A percentile compares a stretch with the other conserved stretches of the same genome.
These are phyloP conservation scores for Dasypolia templi DNA, from an alignment of 2,888 invertebrate species.

Conservation along the genomic window DNA sequence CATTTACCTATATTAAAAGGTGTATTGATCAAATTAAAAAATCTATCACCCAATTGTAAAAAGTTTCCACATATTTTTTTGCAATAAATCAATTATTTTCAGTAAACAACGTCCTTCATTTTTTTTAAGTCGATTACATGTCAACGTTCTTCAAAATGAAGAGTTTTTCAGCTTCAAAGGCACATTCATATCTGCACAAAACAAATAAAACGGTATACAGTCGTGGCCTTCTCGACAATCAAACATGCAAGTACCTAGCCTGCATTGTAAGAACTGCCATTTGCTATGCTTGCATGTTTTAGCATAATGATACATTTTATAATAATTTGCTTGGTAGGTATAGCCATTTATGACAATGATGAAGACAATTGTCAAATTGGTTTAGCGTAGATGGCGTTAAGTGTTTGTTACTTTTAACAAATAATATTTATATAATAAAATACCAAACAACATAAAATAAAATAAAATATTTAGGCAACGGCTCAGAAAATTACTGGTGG, in stretches of 20 bases:
- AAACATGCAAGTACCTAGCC: neutral
- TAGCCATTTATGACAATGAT: neutral
- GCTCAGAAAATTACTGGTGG: too few relatives aligned
- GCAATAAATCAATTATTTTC: neutral
- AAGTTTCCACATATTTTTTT: neutral
- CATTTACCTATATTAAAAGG: neutral
- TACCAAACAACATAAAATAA: too few relatives aligned
- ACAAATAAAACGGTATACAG: neutral
- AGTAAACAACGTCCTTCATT: neutral
- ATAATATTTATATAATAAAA: too few relatives aligned
- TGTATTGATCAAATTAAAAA: neutral
- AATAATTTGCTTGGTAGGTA: neutral
- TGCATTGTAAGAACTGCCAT: neutral
- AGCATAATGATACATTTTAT: neutral
- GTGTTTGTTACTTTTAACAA: neutral
- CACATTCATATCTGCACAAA: neutral
- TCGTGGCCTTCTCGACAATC: neutral
- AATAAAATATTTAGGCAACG: too few relatives aligned
- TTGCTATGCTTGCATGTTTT: neutral
- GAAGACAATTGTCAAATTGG: neutral
- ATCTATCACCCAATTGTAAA: neutral
- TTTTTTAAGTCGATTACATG: too few relatives aligned
- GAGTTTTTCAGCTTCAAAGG: neutral
- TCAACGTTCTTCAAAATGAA: too few relatives aligned
- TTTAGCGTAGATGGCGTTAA: neutral